These are phyloP conservation scores for Scaptomyza parva DNA, from an alignment of 2,888 invertebrate genomes.

Conservation along the genomic window DNA sequence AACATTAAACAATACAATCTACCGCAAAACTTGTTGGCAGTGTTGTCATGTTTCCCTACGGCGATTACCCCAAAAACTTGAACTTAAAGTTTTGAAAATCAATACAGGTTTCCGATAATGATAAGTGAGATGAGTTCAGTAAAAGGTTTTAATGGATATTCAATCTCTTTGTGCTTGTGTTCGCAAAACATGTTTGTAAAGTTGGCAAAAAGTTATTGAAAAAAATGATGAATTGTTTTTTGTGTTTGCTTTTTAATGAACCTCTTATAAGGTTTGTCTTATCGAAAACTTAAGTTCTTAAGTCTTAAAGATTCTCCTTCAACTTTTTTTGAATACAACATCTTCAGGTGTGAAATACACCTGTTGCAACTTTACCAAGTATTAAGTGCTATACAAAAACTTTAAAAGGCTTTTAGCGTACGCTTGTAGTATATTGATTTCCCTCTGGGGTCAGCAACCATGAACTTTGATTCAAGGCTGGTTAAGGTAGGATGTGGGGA, in stretches of 20 bases:
- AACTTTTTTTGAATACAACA: no score
- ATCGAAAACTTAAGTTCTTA: no score
- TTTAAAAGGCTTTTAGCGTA: background rate
- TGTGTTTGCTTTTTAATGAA: background rate
- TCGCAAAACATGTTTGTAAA: background rate
- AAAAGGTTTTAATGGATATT: background rate
- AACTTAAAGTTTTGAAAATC: conserved; percentile 25
- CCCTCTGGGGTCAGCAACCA: conserved; percentile 21
- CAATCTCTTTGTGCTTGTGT: background rate
- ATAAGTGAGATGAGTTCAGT: background rate
- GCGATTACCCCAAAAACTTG: conserved; percentile 27
- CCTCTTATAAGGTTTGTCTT: no score
- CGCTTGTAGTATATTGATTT: conserved; percentile 35
- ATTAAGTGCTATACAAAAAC: background rate
- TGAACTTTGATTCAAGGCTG: conserved; percentile 51
- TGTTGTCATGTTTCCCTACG: conserved; percentile 19
- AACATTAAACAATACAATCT: conserved; percentile 43
- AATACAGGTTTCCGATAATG: conserved; percentile 4
- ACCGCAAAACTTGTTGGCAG: conserved; percentile 10
- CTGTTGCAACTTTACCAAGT: conserved; percentile 3
- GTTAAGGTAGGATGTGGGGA: background rate
- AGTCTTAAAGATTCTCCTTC: no score
- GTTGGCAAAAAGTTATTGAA: background rate
- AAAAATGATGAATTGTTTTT: background rate
- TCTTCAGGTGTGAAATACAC: background rate